These are phyloP conservation scores for Mesocricetus auratus DNA, from an alignment of 2,113 vertebrate species.

Conservation along the genomic window DNA sequence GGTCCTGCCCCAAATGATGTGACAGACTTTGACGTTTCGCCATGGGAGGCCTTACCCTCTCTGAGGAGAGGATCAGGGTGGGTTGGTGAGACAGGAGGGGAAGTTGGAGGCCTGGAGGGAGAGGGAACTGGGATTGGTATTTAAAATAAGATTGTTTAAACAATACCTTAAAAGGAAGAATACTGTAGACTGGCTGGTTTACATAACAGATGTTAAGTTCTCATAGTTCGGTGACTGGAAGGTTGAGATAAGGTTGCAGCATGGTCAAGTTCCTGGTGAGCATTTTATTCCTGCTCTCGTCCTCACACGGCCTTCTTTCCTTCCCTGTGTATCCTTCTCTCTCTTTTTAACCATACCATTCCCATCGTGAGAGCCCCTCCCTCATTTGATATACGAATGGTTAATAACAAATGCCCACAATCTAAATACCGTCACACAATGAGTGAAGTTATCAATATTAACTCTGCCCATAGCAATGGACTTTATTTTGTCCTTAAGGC, in stretches of 20 bases:
- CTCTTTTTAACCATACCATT: neutral
- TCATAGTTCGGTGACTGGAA: neutral
- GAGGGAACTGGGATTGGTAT: too few relatives aligned
- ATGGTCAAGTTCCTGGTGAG: neutral
- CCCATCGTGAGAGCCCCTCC: neutral
- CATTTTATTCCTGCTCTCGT: neutral
- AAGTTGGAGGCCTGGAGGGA: too few relatives aligned
- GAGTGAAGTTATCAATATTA: neutral
- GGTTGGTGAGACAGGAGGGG: too few relatives aligned
- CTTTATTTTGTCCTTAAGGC: slow-evolving; percentile 23
- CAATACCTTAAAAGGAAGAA: neutral
- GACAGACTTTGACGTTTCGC: too few relatives aligned
- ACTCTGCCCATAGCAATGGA: neutral
- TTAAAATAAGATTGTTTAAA: too few relatives aligned
- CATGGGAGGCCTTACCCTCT: too few relatives aligned
- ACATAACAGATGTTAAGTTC: neutral
- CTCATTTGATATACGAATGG: neutral
- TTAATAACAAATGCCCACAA: neutral
- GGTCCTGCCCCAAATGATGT: too few relatives aligned
- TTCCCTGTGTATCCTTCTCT: neutral
- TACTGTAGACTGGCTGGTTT: neutral
- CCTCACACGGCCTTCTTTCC: neutral
- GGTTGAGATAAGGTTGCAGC: neutral
- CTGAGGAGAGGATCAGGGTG: too few relatives aligned
- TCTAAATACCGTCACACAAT: neutral